These are phyloP conservation scores for Dryobates pubescens DNA, from an alignment of 2,797 vertebrate genomes.

Conservation along the genomic window DNA sequence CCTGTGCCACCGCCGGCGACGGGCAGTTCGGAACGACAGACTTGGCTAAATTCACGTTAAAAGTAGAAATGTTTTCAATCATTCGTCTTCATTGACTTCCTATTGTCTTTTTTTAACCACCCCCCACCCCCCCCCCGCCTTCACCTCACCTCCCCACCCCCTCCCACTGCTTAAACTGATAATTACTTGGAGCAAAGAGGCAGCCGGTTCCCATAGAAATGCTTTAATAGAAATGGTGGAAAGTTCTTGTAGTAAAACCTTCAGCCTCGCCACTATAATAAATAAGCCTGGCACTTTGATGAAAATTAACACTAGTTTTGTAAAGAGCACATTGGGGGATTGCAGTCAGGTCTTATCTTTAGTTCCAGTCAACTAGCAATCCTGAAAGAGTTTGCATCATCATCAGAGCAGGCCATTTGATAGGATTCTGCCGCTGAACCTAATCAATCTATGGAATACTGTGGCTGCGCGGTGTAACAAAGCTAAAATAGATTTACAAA, in stretches of 20 bases:
- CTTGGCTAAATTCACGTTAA: constrained; percentile 22
- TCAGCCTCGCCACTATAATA: constrained; percentile 70
- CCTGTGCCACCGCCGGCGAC: background rate
- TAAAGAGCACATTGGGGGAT: constrained; percentile 85
- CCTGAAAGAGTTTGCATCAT: constrained; percentile 96
- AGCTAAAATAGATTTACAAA: constrained; percentile 99
- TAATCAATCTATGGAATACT: constrained; percentile 98
- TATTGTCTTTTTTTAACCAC: constrained; percentile 49
- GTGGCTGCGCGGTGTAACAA: constrained; percentile 94
- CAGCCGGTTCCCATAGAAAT: constrained; percentile 61
- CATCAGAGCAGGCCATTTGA: constrained; percentile 97
- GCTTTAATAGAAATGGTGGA: constrained; percentile 65
- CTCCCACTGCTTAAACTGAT: constrained; percentile 54
- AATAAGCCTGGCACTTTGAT: constrained; percentile 79
- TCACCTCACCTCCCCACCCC: background rate
- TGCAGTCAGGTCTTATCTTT: constrained; percentile 88
- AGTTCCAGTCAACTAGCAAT: constrained; percentile 95
- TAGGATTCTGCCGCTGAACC: constrained; percentile 92
- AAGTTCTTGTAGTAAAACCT: constrained; percentile 75
- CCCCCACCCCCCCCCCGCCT: background rate
- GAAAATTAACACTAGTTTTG: constrained; percentile 86
- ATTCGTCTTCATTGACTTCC: constrained; percentile 68
- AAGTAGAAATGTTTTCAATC: constrained; percentile 61
- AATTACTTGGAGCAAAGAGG: constrained; percentile 65
- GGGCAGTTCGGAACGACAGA: constrained; percentile 2